Evolutionary conservation across 2,797 vertebrate species (phyloP).

Genomic region (Megalops cyprinoides): DNA sequence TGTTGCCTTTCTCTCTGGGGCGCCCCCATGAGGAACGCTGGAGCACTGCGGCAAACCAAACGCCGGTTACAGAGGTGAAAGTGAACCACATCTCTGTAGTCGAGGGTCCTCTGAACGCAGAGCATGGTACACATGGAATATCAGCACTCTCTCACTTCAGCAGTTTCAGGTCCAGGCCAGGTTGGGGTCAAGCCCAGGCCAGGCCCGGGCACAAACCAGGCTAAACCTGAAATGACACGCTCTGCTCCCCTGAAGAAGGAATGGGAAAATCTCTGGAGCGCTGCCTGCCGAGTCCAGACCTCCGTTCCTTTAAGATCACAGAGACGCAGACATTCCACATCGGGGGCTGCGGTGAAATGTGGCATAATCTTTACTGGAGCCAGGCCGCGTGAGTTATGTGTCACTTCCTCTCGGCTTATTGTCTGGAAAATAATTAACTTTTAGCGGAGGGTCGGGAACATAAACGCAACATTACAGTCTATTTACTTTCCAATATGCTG

Average conservation of each 20-base stretch:
- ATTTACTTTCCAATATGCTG: conserved; percentile 19
- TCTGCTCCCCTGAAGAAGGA: background rate
- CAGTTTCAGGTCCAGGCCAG: too few species aligned
- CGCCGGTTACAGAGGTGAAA: background rate
- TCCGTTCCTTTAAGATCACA: conserved; percentile 1
- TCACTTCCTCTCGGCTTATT: conserved; percentile 30
- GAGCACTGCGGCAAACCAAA: background rate
- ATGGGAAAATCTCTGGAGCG: background rate
- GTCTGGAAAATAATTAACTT: conserved; percentile 30
- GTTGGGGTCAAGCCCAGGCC: background rate
- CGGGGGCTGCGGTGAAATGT: background rate
- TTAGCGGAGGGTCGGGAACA: conserved; percentile 1
- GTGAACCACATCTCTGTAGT: background rate
- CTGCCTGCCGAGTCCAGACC: background rate
- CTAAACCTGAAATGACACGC: background rate
- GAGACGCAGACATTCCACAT: conserved; percentile 7
- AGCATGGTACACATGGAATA: background rate
- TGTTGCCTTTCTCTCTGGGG: background rate
- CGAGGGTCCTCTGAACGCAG: background rate
- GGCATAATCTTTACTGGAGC: background rate
- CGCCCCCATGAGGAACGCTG: background rate
- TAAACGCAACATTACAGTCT: conserved; percentile 16
- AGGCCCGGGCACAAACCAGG: background rate
- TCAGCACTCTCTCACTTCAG: too few species aligned
- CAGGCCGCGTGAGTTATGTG: conserved; percentile 19